These are phyloP conservation scores for Zeuzera pyrina DNA, from an alignment of 2,888 invertebrate species.

Conservation along the genomic window DNA sequence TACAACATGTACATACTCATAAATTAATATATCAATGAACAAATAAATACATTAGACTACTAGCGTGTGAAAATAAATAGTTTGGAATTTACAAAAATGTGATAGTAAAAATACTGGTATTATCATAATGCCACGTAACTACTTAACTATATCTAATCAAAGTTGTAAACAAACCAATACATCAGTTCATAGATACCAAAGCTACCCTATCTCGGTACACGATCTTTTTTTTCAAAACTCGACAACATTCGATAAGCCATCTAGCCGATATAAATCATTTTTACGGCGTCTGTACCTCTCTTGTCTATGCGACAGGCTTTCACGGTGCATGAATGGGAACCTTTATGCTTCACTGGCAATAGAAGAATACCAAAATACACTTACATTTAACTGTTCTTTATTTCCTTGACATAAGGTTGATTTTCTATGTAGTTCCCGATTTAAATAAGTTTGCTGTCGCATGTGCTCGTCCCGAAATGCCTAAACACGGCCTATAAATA, in stretches of 20 bases:
- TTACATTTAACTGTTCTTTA: slow-evolving; percentile 15
- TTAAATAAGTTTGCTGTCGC: slow-evolving; percentile 14
- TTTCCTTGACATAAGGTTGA: slow-evolving; percentile 15
- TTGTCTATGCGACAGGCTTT: slow-evolving; percentile 62
- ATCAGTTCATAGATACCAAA: too few species aligned
- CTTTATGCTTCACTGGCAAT: slow-evolving; percentile 50
- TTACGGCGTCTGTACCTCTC: slow-evolving; percentile 45
- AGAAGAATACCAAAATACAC: slow-evolving; percentile 21
- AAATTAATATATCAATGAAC: too few species aligned
- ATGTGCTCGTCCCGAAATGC: slow-evolving; percentile 42
- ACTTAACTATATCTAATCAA: too few species aligned
- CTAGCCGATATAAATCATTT: slow-evolving; percentile 62
- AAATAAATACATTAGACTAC: too few species aligned
- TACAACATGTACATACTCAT: too few species aligned
- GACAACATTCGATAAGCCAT: slow-evolving; percentile 54
- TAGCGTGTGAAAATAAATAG: too few species aligned
- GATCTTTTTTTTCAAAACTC: slow-evolving; percentile 45
- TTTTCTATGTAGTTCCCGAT: slow-evolving; percentile 15
- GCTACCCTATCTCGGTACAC: slow-evolving; percentile 32
- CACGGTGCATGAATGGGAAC: slow-evolving; percentile 51
- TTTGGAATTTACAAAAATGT: background rate
- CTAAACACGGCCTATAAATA: slow-evolving; percentile 58
- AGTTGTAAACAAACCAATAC: slow-evolving; percentile 19
- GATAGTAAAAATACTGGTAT: background rate
- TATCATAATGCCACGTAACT: too few species aligned